Evolutionary conservation across 2,888 invertebrate genomes (phyloP).

Genomic region (Antheraea yamamai): DNA sequence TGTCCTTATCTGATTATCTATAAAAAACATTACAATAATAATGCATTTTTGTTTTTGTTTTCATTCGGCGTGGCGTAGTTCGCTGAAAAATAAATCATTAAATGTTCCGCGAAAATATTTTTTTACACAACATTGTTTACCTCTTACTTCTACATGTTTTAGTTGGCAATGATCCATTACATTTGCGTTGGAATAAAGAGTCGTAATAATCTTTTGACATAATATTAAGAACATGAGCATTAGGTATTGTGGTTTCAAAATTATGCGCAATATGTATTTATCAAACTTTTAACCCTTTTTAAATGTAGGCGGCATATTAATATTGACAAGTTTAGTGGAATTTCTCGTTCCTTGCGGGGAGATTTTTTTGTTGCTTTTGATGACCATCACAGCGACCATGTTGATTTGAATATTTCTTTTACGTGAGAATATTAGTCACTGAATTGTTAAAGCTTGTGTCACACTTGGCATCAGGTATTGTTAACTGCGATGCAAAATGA

Average conservation of each 20-base stretch:
- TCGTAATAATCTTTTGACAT: background rate
- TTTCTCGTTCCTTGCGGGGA: too few species aligned
- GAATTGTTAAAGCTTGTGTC: too few species aligned
- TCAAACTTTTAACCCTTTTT: background rate
- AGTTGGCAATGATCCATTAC: constrained; percentile 6
- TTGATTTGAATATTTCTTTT: too few species aligned
- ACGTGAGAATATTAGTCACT: too few species aligned
- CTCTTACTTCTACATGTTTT: background rate
- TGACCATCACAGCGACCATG: too few species aligned
- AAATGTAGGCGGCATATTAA: background rate
- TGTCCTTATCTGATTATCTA: constrained; percentile 16
- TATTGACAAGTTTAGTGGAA: too few species aligned
- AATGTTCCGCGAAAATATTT: constrained; percentile 13
- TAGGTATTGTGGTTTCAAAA: background rate
- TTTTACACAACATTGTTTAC: constrained; percentile 5
- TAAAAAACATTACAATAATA: constrained; percentile 16
- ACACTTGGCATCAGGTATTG: too few species aligned
- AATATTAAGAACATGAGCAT: background rate
- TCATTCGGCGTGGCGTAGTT: constrained; percentile 4
- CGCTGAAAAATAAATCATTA: constrained; percentile 7
- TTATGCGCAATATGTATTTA: background rate
- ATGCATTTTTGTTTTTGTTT: constrained; percentile 18
- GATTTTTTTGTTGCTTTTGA: too few species aligned
- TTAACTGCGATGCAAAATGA: too few species aligned
- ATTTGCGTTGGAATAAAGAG: background rate